Evolutionary conservation across 2,113 vertebrate species (phyloP).

Genomic region (Hydropotes inermis): DNA sequence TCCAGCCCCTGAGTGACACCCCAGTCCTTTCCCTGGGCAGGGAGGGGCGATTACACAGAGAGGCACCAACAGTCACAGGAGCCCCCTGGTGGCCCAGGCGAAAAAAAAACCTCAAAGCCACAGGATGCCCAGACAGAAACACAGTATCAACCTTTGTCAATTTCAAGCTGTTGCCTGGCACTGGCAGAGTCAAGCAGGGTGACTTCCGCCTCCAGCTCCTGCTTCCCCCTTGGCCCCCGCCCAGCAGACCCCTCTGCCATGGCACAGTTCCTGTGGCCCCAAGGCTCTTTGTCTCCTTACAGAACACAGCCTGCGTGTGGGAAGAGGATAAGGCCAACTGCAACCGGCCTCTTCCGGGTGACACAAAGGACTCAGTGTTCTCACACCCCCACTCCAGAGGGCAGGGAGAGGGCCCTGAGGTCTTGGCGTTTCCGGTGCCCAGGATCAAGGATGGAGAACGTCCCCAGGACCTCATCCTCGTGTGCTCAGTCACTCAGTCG

Average conservation of each 20-base stretch:
- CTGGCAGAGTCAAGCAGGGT: not conserved
- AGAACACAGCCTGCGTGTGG: not conserved
- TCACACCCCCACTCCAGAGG: not conserved
- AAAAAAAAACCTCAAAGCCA: not conserved
- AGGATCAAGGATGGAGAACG: not conserved
- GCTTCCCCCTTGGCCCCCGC: not conserved
- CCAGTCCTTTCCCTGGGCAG: not conserved
- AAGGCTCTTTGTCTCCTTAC: not conserved
- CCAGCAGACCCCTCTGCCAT: not conserved
- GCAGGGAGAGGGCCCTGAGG: not conserved
- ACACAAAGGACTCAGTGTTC: slow-evolving; percentile 31
- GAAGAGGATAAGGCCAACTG: not conserved
- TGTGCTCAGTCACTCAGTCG: not conserved
- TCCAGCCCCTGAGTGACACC: not conserved
- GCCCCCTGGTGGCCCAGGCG: not conserved
- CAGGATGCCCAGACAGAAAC: not conserved
- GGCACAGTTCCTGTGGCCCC: not conserved
- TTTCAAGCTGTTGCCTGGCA: not conserved
- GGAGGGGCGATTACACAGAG: not conserved
- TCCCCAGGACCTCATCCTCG: not conserved
- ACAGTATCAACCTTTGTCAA: not conserved
- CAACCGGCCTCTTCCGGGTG: not conserved
- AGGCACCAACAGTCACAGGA: not conserved
- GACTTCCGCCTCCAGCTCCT: not conserved
- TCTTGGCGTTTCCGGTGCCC: not conserved